Percentiles rank a stretch among this genome's conserved stretches.
These are phyloP conservation scores for Laticauda colubrina DNA, from an alignment of 2,113 vertebrate species.

Conservation along the genomic window DNA sequence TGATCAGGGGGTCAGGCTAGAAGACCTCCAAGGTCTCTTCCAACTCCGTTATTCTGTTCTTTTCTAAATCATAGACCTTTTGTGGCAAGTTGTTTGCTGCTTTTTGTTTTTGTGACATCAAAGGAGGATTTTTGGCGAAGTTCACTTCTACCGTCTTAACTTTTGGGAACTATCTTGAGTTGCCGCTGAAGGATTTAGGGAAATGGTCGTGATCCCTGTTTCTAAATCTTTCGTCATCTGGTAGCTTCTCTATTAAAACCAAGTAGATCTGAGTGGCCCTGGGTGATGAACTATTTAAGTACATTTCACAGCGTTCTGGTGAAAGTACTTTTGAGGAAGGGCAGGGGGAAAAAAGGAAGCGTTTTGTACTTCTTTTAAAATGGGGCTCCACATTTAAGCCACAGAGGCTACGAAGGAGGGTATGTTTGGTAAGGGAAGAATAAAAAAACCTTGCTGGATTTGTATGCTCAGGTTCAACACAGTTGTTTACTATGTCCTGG, in stretches of 20 bases:
- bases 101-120: slow-evolving; percentile 10
- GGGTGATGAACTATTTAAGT: not conserved
- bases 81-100: slow-evolving; percentile 45
- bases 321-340: not conserved
- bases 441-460: not conserved
- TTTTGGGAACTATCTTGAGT: slow-evolving; percentile 52
- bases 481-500: not conserved
- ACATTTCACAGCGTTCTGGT: not conserved
- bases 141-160: slow-evolving; percentile 24
- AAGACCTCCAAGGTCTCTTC: too few species aligned
- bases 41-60: too few species aligned
- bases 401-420: not conserved
- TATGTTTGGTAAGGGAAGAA: not conserved
- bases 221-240: not conserved
- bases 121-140: slow-evolving; percentile 41
- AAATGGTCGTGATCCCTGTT: not conserved
- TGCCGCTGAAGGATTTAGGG: slow-evolving; percentile 41
- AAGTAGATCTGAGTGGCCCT: not conserved
- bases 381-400: not conserved
- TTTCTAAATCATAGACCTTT: too few species aligned
- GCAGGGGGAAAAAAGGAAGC: not conserved
- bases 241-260: not conserved
- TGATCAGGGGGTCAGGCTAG: too few species aligned
- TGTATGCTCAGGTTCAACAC: not conserved
- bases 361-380: not conserved